Base-by-base conservation (phyloP, 2,797 vertebrate genomes). In the Oryzias dopingdopingensis region DNA sequence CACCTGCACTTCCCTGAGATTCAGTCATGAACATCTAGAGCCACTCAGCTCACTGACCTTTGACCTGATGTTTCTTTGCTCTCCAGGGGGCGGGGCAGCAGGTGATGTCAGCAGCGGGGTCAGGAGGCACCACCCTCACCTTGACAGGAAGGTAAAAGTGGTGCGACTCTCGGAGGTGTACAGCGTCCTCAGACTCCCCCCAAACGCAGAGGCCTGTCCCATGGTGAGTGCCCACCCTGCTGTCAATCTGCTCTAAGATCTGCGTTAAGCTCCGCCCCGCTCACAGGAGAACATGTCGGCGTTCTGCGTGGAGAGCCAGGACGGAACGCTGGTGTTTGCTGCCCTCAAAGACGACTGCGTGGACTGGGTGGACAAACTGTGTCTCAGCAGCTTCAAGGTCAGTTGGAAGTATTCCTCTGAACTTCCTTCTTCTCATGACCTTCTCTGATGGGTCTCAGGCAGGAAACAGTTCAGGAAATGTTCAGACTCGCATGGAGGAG, bases 311-410 rank as follows among this genome's bases (percentile, higher is more conserved):
- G 93, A 94, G 79, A 94, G 94, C 4, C 86, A 81, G 13, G 91
- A 91, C 47, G 90, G 91, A 59, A 93, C 82, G 4, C 85, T 93
- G 82, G 91, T 97, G 76, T 92, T 99, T n/a, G 94, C 96, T 0
- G 85, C 94, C 0, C 88, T 91, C 18, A 93, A 90, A 26, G 78
- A 85, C 1, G 91, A 90, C 60, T 92, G 91, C 0, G 71, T 81
- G 2, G 93, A 92, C 50, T 97, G 96, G 96, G 92, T 98, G 56
- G 89, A 93, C 3, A 93, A 85, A 51, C 86, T 99, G 52, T 92
- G 94, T 56, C 86, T 90, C 23, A 90, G 86, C 47, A 92, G 93
- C 14, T 96, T 96, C 85, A 89, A 90, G 92, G 96, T 96, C 37
- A 47, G 10, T 14, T 1, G 2, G 2, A 8, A 32, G 17, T 2